Evolutionary conservation across 2,797 vertebrate genomes (phyloP).

Genomic region (Ceryle rudis): DNA sequence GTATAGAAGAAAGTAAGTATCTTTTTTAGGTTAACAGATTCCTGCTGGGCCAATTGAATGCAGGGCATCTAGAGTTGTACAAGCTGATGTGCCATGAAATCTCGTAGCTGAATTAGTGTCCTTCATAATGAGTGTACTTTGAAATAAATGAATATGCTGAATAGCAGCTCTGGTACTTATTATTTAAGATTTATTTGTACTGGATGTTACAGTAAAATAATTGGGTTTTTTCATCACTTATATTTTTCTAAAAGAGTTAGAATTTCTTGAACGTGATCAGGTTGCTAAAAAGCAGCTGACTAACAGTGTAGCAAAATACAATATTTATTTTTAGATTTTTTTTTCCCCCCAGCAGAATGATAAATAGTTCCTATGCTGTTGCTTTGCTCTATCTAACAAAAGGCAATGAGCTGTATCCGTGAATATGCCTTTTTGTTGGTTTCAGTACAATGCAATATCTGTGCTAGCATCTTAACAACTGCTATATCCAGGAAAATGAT

Average conservation of each 20-base stretch:
- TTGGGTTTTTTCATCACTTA: not conserved
- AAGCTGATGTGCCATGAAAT: not conserved
- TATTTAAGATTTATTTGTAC: slow-evolving; percentile 9
- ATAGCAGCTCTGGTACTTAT: slow-evolving; percentile 15
- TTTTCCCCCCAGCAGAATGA: not conserved
- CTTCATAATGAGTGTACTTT: slow-evolving; percentile 19
- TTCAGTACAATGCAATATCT: slow-evolving; percentile 50
- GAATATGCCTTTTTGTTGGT: slow-evolving; percentile 54
- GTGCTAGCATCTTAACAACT: slow-evolving; percentile 48
- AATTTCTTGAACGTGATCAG: slow-evolving; percentile 31
- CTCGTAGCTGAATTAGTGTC: not conserved
- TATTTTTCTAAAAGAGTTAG: slow-evolving; percentile 5
- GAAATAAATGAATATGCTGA: not conserved
- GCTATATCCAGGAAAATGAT: slow-evolving; percentile 18
- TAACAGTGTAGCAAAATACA: slow-evolving; percentile 38
- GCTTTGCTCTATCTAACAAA: slow-evolving; percentile 23
- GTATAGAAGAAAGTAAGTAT: not conserved
- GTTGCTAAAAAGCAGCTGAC: slow-evolving; percentile 47
- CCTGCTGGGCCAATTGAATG: not conserved
- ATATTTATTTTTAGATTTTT: slow-evolving; percentile 40
- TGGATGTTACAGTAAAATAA: slow-evolving; percentile 25
- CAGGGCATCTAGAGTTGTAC: not conserved
- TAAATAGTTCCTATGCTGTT: slow-evolving; percentile 23
- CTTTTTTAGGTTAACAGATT: not conserved
- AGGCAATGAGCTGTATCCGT: slow-evolving; percentile 42